Evolutionary conservation across 2,113 vertebrate genomes (phyloP).

Genomic region (Neoarius graeffei): DNA sequence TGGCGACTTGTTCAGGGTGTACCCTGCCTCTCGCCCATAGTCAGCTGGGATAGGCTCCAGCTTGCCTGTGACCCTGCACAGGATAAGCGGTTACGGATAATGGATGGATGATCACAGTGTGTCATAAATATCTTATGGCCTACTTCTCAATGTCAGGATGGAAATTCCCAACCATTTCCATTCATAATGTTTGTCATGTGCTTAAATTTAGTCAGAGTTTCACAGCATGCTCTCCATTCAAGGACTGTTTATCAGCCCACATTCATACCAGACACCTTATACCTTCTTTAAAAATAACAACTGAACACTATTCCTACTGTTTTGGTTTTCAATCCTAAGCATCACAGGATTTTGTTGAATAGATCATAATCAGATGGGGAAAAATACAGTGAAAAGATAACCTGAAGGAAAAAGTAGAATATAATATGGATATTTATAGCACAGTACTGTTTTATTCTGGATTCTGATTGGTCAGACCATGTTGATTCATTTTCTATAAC

Average conservation of each 20-base stretch:
- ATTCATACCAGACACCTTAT: slow-evolving; percentile 9
- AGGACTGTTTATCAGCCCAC: slow-evolving; percentile 7
- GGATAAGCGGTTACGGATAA: no score
- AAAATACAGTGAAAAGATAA: neutral
- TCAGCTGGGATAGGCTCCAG: no score
- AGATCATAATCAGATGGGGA: neutral
- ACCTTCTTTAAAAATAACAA: slow-evolving; percentile 5
- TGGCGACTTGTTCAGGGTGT: no score
- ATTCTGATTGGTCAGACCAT: neutral
- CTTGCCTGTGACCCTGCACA: no score
- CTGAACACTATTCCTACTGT: neutral
- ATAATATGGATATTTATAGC: neutral
- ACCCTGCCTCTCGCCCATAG: no score
- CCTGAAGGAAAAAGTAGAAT: neutral
- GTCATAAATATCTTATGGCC: neutral
- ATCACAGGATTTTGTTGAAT: neutral
- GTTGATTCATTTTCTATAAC: neutral
- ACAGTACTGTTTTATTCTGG: neutral
- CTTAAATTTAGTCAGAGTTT: slow-evolving; percentile 35
- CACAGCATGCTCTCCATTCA: slow-evolving; percentile 5
- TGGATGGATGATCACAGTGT: no score
- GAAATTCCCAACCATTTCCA: neutral
- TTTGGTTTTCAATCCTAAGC: neutral
- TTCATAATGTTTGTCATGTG: slow-evolving; percentile 8
- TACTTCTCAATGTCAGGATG: neutral